Evolutionary conservation across 2,113 vertebrate genomes (phyloP).

Genomic region (Pterocles gutturalis): DNA sequence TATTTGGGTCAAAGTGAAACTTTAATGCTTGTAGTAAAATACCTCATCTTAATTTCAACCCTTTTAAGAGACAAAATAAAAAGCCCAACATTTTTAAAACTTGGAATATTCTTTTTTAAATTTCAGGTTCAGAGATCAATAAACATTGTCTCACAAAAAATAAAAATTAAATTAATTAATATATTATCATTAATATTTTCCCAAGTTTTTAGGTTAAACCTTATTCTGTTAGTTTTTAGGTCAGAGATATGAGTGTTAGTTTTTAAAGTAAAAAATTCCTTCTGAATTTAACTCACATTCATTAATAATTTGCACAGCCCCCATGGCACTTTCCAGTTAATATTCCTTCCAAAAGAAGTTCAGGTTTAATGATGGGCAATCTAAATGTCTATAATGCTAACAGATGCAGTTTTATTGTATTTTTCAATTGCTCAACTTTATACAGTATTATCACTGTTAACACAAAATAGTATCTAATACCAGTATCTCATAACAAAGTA

Average conservation of each 20-base stretch:
- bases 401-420: neutral
- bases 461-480: neutral
- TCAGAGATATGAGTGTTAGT: neutral
- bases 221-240: neutral
- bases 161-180: neutral
- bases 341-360: neutral
- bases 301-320: slow-evolving; percentile 30
- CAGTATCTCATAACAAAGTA: neutral
- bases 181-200: neutral
- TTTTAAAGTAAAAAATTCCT: slow-evolving; percentile 29
- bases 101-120: neutral
- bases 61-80: neutral
- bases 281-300: slow-evolving; percentile 2
- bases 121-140: neutral
- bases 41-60: neutral
- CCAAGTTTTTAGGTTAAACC: neutral
- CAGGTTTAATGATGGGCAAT: neutral
- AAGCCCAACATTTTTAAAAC: accelerated
- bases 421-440: neutral
- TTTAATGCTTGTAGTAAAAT: neutral
- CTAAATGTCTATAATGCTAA: neutral
- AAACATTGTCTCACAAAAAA: neutral
- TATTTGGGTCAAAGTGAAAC: neutral
- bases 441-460: neutral
- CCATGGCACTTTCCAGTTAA: slow-evolving; percentile 6